A percentile compares a stretch with the other conserved stretches of the same genome.
Conservation (phyloP, 2,113 vertebrate genomes). For the Heptranchias perlo region DNA sequence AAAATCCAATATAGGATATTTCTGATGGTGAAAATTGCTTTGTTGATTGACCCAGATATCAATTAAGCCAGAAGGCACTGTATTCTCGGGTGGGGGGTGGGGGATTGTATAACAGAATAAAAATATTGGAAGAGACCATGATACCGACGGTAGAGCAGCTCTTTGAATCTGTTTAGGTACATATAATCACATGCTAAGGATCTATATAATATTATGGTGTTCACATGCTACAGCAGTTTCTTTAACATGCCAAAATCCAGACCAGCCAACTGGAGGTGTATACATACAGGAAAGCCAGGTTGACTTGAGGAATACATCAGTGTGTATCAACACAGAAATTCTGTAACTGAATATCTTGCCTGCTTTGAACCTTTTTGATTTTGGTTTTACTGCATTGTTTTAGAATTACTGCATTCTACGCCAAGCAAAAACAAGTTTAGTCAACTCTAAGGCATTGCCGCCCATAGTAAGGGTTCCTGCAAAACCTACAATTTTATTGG, state of each 20-base stretch:
- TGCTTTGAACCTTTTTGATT: constrained; percentile 11
- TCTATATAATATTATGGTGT: background rate
- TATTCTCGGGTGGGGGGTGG: background rate
- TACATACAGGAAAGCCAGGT: background rate
- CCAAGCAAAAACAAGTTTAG: constrained; percentile 10
- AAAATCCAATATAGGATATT: background rate
- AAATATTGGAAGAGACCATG: background rate
- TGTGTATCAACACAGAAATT: background rate
- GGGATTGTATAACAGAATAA: background rate
- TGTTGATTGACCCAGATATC: background rate
- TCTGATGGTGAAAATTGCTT: background rate
- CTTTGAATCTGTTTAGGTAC: background rate
- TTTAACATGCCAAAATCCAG: background rate
- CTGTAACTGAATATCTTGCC: background rate
- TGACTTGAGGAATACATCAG: background rate
- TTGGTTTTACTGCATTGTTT: background rate
- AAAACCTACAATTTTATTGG: constrained; percentile 9
- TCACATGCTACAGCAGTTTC: background rate
- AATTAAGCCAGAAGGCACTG: background rate
- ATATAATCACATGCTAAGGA: background rate
- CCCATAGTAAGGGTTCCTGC: background rate
- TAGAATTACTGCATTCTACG: constrained; percentile 4
- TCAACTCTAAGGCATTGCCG: background rate
- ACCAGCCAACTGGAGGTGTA: background rate
- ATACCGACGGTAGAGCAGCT: background rate